phyloP scores from a whole-genome alignment of 2,888 invertebrate genomes.

The Leucoptera coffeella region DNA sequence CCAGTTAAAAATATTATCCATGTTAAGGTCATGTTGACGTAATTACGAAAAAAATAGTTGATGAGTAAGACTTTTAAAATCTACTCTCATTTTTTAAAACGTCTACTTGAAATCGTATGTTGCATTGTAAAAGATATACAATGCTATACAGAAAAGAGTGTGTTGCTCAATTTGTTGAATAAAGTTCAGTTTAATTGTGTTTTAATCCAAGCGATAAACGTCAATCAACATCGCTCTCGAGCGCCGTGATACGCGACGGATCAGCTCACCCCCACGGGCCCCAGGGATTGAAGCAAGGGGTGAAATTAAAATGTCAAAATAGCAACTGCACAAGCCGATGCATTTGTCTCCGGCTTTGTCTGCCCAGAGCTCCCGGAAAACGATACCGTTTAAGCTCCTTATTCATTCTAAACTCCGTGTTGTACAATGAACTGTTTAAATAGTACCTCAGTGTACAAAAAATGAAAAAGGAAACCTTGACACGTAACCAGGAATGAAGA shows the following conservation, averaged over 20 bases:
- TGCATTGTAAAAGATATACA: too few relatives aligned
- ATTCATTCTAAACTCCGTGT: constrained; percentile 18
- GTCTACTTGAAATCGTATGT: too few relatives aligned
- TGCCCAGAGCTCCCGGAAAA: constrained; percentile 34
- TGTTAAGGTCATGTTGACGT: too few relatives aligned
- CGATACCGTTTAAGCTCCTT: constrained; percentile 47
- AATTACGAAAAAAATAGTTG: too few relatives aligned
- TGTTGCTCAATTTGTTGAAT: constrained; percentile 24
- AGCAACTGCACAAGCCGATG: constrained; percentile 46
- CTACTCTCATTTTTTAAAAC: too few relatives aligned
- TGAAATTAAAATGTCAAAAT: constrained; percentile 57
- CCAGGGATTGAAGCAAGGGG: constrained; percentile 46
- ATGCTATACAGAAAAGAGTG: too few relatives aligned
- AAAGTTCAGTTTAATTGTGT: constrained; percentile 48
- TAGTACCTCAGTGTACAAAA: too few relatives aligned
- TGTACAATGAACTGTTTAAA: too few relatives aligned
- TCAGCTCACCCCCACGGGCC: constrained; percentile 39
- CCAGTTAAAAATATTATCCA: too few relatives aligned
- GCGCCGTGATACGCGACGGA: constrained; percentile 37
- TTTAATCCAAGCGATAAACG: constrained; percentile 52
- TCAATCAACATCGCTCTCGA: constrained; percentile 32
- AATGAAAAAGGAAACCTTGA: too few relatives aligned
- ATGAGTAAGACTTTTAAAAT: too few relatives aligned
- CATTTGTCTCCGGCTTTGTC: constrained; percentile 49
- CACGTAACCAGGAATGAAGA: too few relatives aligned